Evolutionary conservation across 2,797 vertebrate genomes (phyloP), one percentile per base, ranked within the genome.

Genomic region (Tolypeutes matacus): DNA sequence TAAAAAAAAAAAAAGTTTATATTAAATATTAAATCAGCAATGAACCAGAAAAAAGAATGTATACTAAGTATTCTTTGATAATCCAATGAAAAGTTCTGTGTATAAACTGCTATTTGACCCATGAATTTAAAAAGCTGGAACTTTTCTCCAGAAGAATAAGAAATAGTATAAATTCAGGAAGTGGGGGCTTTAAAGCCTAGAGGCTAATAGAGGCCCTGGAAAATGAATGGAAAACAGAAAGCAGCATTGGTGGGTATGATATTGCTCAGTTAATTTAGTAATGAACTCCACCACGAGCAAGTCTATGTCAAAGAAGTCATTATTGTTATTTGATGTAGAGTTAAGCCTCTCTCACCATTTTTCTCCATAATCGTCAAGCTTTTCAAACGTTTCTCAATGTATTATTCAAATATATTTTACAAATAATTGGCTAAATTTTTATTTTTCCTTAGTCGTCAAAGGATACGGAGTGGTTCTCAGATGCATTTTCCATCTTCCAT

Each of bases 401-500:
- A 42, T 58, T 81, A 73, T 77, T 73, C 34, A 42, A 87, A 93
- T 88, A 42, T 49, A 87, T 64, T 77, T 84, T 72, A 64, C 11
- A 86, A 81, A 46, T 86, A 69, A 67, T n/a, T 42, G 20, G 27
- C 17, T 53, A 62, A 17, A 39, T 60, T 85, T 81, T 51, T 88
- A 21, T 6, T 89, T 81, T 80, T 53, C 9, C 8, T 60, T 60
- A 65, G 13, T 62, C 86, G 80, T 75, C 67, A 70, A 90, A 78
- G 11, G 6, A 86, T 81, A 75, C 75, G 21, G 0, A 36, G 1
- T 89, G 2, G 34, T 60, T 89, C 25, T 77, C 87, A 34, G 31
- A 70, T 46, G 7, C 8, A 13, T 53, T 69, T 6, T 53, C 13
- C 2, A 3, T 73, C 36, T 80, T 58, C 21, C 34, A 10, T 13